These are phyloP conservation scores for Macropodus opercularis DNA, from an alignment of 2,797 vertebrate genomes.

Conservation along the genomic window DNA sequence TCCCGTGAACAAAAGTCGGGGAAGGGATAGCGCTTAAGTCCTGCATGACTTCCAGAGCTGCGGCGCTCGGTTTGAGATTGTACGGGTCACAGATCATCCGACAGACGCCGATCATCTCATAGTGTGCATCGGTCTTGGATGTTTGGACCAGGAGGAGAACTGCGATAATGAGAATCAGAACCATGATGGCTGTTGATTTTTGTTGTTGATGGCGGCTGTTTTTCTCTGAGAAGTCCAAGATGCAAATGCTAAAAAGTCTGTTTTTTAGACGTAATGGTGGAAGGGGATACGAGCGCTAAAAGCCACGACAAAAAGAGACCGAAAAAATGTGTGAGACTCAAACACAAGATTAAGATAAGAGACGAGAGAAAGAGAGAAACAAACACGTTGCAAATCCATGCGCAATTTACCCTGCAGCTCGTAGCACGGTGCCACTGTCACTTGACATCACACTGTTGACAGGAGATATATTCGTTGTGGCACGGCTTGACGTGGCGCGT, in stretches of 20 bases:
- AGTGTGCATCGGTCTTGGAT: conserved; percentile 84
- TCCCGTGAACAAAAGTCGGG: conserved; percentile 85
- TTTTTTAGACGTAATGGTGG: conserved; percentile 86
- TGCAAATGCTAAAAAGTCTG: conserved; percentile 83
- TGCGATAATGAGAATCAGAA: conserved; percentile 83
- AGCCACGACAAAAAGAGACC: conserved; percentile 39
- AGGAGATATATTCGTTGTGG: conserved; percentile 47
- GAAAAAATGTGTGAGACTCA: conserved; percentile 21
- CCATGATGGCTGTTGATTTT: conserved; percentile 89
- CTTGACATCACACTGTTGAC: conserved; percentile 57
- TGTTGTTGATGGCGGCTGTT: conserved; percentile 80
- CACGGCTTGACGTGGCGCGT: conserved; percentile 41
- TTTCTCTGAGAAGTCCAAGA: conserved; percentile 85
- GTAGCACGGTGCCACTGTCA: conserved; percentile 54
- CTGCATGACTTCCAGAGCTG: conserved; percentile 88
- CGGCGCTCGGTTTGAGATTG: conserved; percentile 80
- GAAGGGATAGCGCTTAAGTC: conserved; percentile 85
- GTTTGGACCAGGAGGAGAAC: conserved; percentile 86
- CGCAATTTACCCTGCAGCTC: conserved; percentile 41
- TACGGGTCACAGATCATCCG: conserved; percentile 95
- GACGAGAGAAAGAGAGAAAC: conserved; percentile 6
- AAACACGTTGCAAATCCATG: conserved; percentile 36
- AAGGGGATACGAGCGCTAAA: conserved; percentile 59
- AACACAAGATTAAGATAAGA: not conserved
- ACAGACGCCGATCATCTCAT: conserved; percentile 94